phyloP scores from a whole-genome alignment of 1,140 invertebrate genomes.

The Leucophenga varia region DNA sequence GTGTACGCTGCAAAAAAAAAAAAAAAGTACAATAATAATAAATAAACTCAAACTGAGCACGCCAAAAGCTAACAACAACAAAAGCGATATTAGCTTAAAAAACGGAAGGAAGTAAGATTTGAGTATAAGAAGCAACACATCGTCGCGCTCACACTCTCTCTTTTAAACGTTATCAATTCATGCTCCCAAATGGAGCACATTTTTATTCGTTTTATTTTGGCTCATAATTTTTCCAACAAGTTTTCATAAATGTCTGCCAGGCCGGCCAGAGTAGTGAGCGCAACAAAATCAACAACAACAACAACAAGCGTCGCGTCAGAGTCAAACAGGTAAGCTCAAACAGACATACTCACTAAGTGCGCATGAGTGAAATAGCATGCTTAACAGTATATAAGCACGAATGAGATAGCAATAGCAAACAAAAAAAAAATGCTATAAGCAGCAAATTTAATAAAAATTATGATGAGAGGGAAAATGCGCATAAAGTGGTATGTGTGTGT shows the following conservation, averaged over 20 bases:
- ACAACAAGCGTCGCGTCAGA: slow-evolving; percentile 5
- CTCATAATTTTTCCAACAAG: slow-evolving; percentile 53
- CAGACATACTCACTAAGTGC: neutral
- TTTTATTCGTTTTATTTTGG: too few species aligned
- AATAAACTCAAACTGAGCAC: slow-evolving; percentile 5
- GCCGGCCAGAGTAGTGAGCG: neutral
- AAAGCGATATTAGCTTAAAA: slow-evolving; percentile 12
- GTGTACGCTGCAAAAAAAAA: slow-evolving; percentile 23
- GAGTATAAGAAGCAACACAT: neutral
- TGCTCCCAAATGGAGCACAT: too few species aligned
- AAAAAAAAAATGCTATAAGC: slow-evolving; percentile 19
- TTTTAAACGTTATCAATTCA: neutral
- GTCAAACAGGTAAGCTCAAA: slow-evolving; percentile 37
- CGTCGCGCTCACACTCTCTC: neutral
- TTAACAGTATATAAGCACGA: slow-evolving; percentile 42
- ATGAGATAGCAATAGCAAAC: slow-evolving; percentile 22
- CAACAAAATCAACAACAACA: slow-evolving; percentile 3
- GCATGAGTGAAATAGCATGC: slow-evolving; percentile 34
- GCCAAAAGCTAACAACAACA: neutral
- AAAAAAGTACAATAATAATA: neutral
- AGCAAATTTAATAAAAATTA: slow-evolving; percentile 54
- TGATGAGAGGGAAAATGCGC: slow-evolving; percentile 37
- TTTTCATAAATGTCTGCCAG: slow-evolving; percentile 44
- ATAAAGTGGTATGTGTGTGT: slow-evolving; percentile 3
- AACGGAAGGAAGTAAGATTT: slow-evolving; percentile 39